Conservation (phyloP, 2,113 vertebrate species). For the Neolamprologus brichardi region DNA sequence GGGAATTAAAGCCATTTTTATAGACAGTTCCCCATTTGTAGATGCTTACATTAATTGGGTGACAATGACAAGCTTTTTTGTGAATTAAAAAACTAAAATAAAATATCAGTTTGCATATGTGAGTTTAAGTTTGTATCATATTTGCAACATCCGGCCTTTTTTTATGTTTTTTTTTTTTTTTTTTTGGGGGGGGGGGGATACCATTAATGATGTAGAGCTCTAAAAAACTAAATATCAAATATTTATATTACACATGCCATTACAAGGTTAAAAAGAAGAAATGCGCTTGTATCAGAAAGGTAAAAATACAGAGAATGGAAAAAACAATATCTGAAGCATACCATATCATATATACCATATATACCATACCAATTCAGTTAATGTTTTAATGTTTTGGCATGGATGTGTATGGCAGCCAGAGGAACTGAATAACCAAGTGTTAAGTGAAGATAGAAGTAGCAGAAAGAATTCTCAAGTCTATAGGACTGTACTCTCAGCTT, state of each 20-base stretch:
- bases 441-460: neutral
- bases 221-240: neutral
- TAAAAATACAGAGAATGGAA: neutral
- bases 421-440: neutral
- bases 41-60: neutral
- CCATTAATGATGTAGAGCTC: neutral
- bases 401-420: neutral
- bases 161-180: rapidly evolving
- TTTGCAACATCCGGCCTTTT: neutral
- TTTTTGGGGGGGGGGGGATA: neutral
- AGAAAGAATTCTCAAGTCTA: neutral
- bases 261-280: neutral
- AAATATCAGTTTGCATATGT: neutral
- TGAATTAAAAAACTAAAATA: neutral
- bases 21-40: neutral
- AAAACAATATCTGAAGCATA: neutral
- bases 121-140: neutral
- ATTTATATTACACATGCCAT: neutral
- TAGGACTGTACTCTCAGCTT: neutral
- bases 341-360: neutral
- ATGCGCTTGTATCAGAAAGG: neutral
- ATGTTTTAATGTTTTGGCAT: neutral
- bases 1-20: neutral
- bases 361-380: neutral
- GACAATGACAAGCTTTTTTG: neutral